Conservation (phyloP, 2,888 invertebrate genomes). For the Panopea generosa region DNA sequence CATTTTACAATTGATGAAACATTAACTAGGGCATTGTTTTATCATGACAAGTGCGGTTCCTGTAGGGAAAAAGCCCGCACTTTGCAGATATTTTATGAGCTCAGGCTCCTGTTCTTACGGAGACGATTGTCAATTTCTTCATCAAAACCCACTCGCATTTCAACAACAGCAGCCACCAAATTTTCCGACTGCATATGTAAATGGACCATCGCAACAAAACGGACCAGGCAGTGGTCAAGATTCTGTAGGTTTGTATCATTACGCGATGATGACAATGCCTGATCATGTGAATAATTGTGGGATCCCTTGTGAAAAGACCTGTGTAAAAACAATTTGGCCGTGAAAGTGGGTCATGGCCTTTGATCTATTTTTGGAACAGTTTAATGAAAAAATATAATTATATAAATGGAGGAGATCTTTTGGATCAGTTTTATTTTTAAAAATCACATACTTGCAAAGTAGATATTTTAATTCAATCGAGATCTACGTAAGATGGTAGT, state of each 20-base stretch:
- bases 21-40: constrained; percentile 38
- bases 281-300: too few relatives aligned
- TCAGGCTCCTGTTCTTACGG: constrained; percentile 77
- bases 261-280: not conserved
- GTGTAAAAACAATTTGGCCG: not conserved
- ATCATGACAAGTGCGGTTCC: constrained; percentile 76
- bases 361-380: constrained; percentile 2
- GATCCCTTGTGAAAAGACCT: too few relatives aligned
- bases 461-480: too few relatives aligned
- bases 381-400: too few relatives aligned
- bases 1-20: constrained; percentile 23
- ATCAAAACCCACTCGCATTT: constrained; percentile 72
- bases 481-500: too few relatives aligned
- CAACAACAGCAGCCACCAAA: constrained; percentile 58
- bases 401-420: constrained; percentile 10
- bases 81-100: constrained; percentile 77
- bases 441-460: too few relatives aligned
- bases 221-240: constrained; percentile 63
- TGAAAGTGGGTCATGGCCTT: constrained; percentile 14
- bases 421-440: too few relatives aligned
- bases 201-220: constrained; percentile 60
- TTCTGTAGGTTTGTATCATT: constrained; percentile 65
- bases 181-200: constrained; percentile 62
- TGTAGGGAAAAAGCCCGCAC: constrained; percentile 73
- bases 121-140: constrained; percentile 79